phyloP scores from a whole-genome alignment of 2,888 invertebrate genomes.

The Iphiclides podalirius region DNA sequence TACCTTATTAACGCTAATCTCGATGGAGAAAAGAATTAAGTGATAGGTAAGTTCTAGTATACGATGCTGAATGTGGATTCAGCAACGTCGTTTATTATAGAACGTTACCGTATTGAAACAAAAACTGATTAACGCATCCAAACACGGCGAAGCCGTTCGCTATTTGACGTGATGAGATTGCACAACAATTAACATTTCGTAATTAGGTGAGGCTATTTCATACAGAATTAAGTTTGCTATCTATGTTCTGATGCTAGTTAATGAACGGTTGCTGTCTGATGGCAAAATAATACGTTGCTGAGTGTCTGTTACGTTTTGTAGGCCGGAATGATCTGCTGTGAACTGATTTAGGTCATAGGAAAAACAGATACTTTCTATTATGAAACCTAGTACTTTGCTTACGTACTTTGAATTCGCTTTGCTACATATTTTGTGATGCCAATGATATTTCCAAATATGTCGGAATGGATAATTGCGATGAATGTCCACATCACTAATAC shows the following conservation, averaged over 20 bases:
- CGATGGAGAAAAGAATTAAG: no score
- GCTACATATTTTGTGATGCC: no score
- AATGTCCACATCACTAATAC: no score
- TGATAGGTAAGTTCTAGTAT: no score
- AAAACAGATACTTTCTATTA: slow-evolving; percentile 5
- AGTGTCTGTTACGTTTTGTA: slow-evolving; percentile 24
- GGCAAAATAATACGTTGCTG: slow-evolving; percentile 26
- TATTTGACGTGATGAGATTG: background rate
- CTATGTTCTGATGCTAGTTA: slow-evolving; percentile 26
- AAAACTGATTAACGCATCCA: background rate
- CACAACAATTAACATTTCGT: slow-evolving; percentile 17
- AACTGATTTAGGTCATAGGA: slow-evolving; percentile 5
- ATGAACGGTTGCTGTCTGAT: slow-evolving; percentile 27
- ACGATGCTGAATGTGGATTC: no score
- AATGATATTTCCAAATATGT: no score
- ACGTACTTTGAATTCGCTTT: no score
- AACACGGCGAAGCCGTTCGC: background rate
- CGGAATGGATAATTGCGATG: no score
- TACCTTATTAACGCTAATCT: no score
- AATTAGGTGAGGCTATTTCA: slow-evolving; percentile 26
- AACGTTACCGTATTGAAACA: background rate
- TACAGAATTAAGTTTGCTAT: slow-evolving; percentile 23
- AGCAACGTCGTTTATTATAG: no score
- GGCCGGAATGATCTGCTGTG: slow-evolving; percentile 13
- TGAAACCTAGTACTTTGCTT: background rate